Percentiles rank a stretch among this genome's conserved stretches.
Evolutionary conservation across 2,888 invertebrate genomes (phyloP).

Genomic region (Rhogogaster chlorosoma): DNA sequence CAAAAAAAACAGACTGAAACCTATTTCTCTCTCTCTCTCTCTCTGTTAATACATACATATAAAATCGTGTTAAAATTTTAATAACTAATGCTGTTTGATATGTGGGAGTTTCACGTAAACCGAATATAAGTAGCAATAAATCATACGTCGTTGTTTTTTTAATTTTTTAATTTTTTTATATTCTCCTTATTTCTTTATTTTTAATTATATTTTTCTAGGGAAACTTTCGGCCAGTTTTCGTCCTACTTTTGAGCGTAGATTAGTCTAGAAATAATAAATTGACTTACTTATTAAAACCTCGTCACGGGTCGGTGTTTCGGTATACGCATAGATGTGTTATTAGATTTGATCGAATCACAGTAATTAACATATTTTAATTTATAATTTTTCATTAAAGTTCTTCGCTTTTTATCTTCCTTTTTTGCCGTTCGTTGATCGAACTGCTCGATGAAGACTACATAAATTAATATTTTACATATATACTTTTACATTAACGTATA

Average conservation of each 20-base stretch:
- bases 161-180: background rate
- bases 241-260: slow-evolving; percentile 4
- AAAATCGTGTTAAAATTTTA: background rate
- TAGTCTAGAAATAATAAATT: slow-evolving; percentile 9
- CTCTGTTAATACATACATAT: background rate
- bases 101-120: background rate
- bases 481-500: no score
- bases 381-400: background rate
- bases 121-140: background rate
- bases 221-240: slow-evolving; percentile 29
- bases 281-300: slow-evolving; percentile 6
- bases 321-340: background rate
- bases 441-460: background rate
- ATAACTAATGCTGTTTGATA: background rate
- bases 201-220: background rate
- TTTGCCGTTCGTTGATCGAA: background rate
- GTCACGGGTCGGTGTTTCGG: background rate
- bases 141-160: background rate
- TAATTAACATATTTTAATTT: slow-evolving; percentile 16
- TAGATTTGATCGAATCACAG: background rate
- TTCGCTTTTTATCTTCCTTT: background rate
- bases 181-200: background rate
- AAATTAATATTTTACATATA: no score
- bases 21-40: background rate
- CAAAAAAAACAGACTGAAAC: background rate